These are phyloP conservation scores for Caligus rogercresseyi DNA, from an alignment of 1,140 invertebrate genomes.

Conservation along the genomic window DNA sequence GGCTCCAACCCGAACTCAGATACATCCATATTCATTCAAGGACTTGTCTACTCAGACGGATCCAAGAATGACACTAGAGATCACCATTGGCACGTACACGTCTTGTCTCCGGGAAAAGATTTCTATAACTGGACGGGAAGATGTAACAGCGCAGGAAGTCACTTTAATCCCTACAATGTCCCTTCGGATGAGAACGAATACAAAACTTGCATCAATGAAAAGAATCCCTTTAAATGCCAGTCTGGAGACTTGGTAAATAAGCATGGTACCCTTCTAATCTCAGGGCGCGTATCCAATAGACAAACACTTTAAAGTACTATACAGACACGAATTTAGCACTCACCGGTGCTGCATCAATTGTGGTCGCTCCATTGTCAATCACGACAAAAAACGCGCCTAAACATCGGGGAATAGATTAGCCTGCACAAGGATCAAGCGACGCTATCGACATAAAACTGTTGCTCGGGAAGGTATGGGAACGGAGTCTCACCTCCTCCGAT, in stretches of 20 bases:
- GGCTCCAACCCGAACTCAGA: conserved; percentile 56
- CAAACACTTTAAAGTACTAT: conserved; percentile 48
- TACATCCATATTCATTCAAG: conserved; percentile 43
- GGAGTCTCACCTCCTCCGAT: conserved; percentile 39
- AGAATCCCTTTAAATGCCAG: conserved; percentile 31
- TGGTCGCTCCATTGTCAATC: conserved; percentile 66
- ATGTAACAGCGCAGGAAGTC: conserved; percentile 55
- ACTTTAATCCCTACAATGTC: conserved; percentile 63
- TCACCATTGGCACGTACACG: conserved; percentile 48
- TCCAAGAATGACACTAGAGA: conserved; percentile 54
- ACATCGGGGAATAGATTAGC: conserved; percentile 67
- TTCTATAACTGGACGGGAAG: conserved; percentile 75
- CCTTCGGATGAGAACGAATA: conserved; percentile 24
- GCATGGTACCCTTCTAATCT: conserved; percentile 49
- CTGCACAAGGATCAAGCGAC: conserved; percentile 55
- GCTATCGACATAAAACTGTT: conserved; percentile 60
- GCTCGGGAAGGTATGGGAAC: conserved; percentile 66
- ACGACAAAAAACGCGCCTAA: conserved; percentile 68
- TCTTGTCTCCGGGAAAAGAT: conserved; percentile 48
- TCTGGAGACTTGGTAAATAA: conserved; percentile 39
- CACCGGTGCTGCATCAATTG: conserved; percentile 48
- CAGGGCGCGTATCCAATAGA: conserved; percentile 45
- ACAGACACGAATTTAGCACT: conserved; percentile 57
- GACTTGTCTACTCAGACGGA: conserved; percentile 67
- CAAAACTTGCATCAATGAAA: conserved; percentile 28